Evolutionary conservation across 2,113 vertebrate species (phyloP).

Genomic region (Ursus arctos): DNA sequence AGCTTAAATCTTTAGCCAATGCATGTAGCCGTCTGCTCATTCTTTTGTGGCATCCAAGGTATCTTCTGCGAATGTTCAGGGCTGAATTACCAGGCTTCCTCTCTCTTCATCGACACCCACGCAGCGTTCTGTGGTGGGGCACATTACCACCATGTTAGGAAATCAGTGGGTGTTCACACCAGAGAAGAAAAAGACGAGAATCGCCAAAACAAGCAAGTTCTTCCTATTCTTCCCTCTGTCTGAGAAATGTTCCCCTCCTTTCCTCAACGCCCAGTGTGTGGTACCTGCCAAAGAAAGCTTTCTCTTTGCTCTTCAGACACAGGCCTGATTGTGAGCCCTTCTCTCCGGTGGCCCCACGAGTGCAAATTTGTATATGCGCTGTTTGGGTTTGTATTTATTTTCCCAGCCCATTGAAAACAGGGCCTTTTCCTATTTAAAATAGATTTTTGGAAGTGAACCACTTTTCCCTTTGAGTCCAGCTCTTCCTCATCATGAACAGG

Average conservation of each 20-base stretch:
- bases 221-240: conserved; percentile 88
- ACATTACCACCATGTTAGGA: conserved; percentile 85
- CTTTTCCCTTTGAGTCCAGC: conserved; percentile 54
- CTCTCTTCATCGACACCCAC: conserved; percentile 75
- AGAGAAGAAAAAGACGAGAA: conserved; percentile 83
- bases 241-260: conserved; percentile 83
- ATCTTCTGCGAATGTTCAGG: conserved; percentile 48
- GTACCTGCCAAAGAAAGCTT: conserved; percentile 88
- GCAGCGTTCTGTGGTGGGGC: conserved; percentile 81
- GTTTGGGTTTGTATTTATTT: conserved; percentile 79
- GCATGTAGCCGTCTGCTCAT: neutral
- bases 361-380: conserved; percentile 63
- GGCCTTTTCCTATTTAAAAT: conserved; percentile 76
- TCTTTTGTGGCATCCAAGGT: conserved; percentile 57
- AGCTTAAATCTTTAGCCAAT: conserved; percentile 49
- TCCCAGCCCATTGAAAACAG: conserved; percentile 65
- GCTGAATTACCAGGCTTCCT: conserved; percentile 74
- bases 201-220: conserved; percentile 90
- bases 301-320: conserved; percentile 77
- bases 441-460: conserved; percentile 63
- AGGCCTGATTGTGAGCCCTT: conserved; percentile 74
- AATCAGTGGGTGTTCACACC: conserved; percentile 86
- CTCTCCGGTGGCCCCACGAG: conserved; percentile 56
- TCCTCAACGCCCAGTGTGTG: conserved; percentile 78
- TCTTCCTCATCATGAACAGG: neutral